These are phyloP conservation scores for Acomys russatus DNA, from an alignment of 2,797 vertebrate genomes.

Conservation along the genomic window DNA sequence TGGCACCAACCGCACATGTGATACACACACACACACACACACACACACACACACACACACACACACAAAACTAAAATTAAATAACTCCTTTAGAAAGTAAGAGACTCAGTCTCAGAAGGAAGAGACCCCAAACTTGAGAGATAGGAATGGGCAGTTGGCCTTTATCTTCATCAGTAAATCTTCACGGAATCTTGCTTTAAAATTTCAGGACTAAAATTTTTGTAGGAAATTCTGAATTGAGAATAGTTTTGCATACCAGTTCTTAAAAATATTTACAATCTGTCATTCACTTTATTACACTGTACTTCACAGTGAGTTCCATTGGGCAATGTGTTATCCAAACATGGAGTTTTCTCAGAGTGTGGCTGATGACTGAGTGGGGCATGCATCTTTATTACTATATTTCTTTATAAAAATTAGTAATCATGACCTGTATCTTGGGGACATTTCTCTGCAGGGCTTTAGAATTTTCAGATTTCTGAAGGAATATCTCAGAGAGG, in stretches of 20 bases:
- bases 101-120: background rate
- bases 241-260: background rate
- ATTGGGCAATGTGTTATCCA: background rate
- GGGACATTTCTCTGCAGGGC: background rate
- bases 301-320: background rate
- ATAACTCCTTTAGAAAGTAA: background rate
- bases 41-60: background rate
- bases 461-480: background rate
- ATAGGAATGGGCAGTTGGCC: background rate
- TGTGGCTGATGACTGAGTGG: background rate
- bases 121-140: background rate
- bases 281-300: background rate
- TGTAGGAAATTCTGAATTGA: background rate
- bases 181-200: background rate
- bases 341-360: background rate
- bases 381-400: rapidly evolving
- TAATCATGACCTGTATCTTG: background rate
- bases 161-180: background rate
- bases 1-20: no score
- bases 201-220: background rate
- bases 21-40: background rate
- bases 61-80: background rate
- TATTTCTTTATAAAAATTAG: background rate
- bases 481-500: background rate
- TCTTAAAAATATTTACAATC: background rate